Percentiles rank a stretch among this genome's conserved stretches.
Conservation (phyloP, 1,140 invertebrate species). For the Zaprionus vittiger region DNA sequence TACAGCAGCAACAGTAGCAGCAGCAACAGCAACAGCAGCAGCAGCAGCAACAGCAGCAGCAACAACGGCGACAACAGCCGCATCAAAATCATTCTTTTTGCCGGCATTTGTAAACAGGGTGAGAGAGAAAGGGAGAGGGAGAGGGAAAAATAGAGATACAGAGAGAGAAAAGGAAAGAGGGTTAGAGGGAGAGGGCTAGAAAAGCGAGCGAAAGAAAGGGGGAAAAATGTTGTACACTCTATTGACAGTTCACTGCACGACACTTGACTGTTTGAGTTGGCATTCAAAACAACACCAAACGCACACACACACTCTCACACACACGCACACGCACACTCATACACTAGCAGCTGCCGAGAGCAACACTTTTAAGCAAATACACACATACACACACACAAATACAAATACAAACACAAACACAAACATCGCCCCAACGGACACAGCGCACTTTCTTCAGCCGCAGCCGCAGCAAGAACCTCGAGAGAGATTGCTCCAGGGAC, state of each 20-base stretch:
- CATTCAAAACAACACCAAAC: slow-evolving; percentile 71
- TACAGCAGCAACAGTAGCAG: slow-evolving; percentile 19
- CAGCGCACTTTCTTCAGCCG: slow-evolving; percentile 40
- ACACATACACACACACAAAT: slow-evolving; percentile 21
- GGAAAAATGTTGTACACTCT: slow-evolving; percentile 73
- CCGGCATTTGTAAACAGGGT: slow-evolving; percentile 44
- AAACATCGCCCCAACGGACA: slow-evolving; percentile 36
- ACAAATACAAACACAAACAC: slow-evolving; percentile 30
- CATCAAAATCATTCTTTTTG: slow-evolving; percentile 59
- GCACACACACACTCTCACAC: slow-evolving; percentile 40
- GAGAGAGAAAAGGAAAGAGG: neutral
- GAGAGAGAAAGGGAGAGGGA: neutral
- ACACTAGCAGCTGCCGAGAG: slow-evolving; percentile 23
- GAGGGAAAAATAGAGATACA: neutral
- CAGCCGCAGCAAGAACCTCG: slow-evolving; percentile 20
- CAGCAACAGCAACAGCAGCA: slow-evolving; percentile 12
- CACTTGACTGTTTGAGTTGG: slow-evolving; percentile 82
- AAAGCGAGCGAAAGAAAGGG: slow-evolving; percentile 28
- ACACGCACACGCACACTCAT: slow-evolving; percentile 23
- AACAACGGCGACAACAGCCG: slow-evolving; percentile 5
- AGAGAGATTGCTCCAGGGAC: slow-evolving; percentile 10
- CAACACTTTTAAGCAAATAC: slow-evolving; percentile 46
- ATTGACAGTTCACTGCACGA: slow-evolving; percentile 82
- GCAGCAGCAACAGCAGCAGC: slow-evolving; percentile 16
- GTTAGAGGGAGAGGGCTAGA: neutral